A percentile compares a stretch with the other conserved stretches of the same genome.
Conservation (phyloP, 2,888 invertebrate genomes). For the Patella caerulea region DNA sequence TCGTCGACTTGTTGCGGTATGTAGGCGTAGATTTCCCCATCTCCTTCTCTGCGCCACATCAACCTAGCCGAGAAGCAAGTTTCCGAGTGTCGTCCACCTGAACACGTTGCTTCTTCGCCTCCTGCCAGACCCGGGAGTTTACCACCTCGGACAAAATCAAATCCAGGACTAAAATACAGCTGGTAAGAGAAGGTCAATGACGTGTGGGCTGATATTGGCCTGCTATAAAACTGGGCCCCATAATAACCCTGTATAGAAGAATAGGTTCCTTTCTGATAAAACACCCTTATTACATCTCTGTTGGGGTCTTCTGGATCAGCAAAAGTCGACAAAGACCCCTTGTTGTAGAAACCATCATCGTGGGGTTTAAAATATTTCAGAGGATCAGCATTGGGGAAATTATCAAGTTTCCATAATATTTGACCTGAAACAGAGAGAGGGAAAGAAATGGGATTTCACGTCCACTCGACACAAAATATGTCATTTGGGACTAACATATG, state of each 20-base stretch:
- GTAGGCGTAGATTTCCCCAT: conserved; percentile 51
- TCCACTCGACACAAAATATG: too few relatives aligned
- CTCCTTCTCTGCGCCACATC: conserved; percentile 50
- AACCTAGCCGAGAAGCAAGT: conserved; percentile 50
- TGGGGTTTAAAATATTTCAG: neutral
- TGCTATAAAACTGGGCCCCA: conserved; percentile 46
- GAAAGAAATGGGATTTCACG: too few relatives aligned
- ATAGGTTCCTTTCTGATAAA: conserved; percentile 11
- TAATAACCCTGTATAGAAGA: conserved; percentile 15
- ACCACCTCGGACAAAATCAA: conserved; percentile 34
- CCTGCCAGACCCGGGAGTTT: conserved; percentile 53
- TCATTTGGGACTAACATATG: too few relatives aligned
- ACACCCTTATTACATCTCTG: conserved; percentile 13
- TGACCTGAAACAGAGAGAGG: too few relatives aligned
- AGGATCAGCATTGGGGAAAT: neutral
- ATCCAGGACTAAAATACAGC: conserved; percentile 29
- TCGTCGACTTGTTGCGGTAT: conserved; percentile 25
- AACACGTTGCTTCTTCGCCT: conserved; percentile 39
- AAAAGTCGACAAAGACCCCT: neutral
- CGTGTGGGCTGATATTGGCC: conserved; percentile 25
- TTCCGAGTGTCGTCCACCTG: conserved; percentile 41
- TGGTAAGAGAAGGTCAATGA: conserved; percentile 37
- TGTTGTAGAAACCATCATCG: neutral
- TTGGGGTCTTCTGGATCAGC: conserved; percentile 10
- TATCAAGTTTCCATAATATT: neutral